phyloP scores from a whole-genome alignment of 2,888 invertebrate genomes.

The Sesia bembeciformis region DNA sequence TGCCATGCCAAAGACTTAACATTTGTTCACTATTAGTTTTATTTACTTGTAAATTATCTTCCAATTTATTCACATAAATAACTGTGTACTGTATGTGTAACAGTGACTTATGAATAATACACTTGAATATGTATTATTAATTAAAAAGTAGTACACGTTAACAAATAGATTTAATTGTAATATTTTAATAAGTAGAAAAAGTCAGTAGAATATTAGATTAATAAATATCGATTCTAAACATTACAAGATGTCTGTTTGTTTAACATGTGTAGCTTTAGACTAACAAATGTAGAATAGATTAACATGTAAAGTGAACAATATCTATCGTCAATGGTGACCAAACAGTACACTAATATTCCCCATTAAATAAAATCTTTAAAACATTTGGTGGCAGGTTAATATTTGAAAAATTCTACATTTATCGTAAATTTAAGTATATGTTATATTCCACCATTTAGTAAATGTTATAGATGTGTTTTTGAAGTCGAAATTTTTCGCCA shows the following conservation, averaged over 20 bases:
- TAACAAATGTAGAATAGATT: conserved; percentile 71
- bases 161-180: conserved; percentile 69
- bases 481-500: conserved; percentile 49
- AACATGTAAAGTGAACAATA: conserved; percentile 47
- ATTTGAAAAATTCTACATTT: conserved; percentile 27
- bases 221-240: conserved; percentile 70
- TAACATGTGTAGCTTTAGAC: conserved; percentile 73
- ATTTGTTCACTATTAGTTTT: conserved; percentile 49
- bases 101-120: conserved; percentile 16
- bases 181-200: conserved; percentile 59
- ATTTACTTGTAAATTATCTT: conserved; percentile 30
- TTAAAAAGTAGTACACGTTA: conserved; percentile 47
- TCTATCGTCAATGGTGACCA: conserved; percentile 33
- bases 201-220: conserved; percentile 62
- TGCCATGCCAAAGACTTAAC: conserved; percentile 48
- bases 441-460: neutral
- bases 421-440: neutral
- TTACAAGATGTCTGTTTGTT: conserved; percentile 70
- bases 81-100: neutral
- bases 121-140: conserved; percentile 23
- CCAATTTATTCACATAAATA: neutral
- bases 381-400: conserved; percentile 40
- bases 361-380: conserved; percentile 25
- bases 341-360: conserved; percentile 58
- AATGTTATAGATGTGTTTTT: neutral